Evolutionary conservation across 2,797 vertebrate genomes (phyloP).

Genomic region (Pseudochirops corinnae): DNA sequence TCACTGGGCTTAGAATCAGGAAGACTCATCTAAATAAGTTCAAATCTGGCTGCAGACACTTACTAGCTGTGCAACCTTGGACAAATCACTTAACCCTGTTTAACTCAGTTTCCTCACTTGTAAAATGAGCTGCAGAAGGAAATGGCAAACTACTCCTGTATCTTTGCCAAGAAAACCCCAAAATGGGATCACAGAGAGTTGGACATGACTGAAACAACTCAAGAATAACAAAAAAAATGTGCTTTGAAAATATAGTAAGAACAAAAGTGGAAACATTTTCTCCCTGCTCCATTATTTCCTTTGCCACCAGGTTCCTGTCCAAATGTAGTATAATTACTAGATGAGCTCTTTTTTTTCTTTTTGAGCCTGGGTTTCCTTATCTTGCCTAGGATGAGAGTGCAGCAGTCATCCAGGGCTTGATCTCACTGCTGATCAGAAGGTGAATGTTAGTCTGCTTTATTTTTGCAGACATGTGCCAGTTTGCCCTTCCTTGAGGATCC

Average conservation of each 20-base stretch:
- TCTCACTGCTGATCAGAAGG: background rate
- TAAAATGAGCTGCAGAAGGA: too few species aligned
- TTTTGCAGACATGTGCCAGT: background rate
- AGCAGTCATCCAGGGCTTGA: background rate
- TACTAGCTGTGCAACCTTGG: too few species aligned
- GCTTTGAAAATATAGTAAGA: background rate
- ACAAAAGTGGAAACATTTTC: background rate
- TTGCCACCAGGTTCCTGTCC: background rate
- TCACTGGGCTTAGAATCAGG: too few species aligned
- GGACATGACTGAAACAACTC: too few species aligned
- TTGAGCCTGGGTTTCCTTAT: background rate
- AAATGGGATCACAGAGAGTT: too few species aligned
- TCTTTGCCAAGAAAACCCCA: too few species aligned
- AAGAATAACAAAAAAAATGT: too few species aligned
- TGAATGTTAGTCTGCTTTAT: background rate
- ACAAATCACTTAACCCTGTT: too few species aligned
- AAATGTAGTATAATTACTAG: background rate
- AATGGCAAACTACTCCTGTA: too few species aligned
- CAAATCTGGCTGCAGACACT: too few species aligned
- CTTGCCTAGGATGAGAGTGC: background rate
- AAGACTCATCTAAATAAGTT: too few species aligned
- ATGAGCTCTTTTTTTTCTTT: background rate
- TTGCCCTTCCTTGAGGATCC: background rate
- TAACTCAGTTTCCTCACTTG: too few species aligned
- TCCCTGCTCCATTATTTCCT: background rate